A percentile compares a stretch with the other conserved stretches of the same genome.
phyloP scores from a whole-genome alignment of 1,140 invertebrate genomes.

The Drosophila pectinifera region DNA sequence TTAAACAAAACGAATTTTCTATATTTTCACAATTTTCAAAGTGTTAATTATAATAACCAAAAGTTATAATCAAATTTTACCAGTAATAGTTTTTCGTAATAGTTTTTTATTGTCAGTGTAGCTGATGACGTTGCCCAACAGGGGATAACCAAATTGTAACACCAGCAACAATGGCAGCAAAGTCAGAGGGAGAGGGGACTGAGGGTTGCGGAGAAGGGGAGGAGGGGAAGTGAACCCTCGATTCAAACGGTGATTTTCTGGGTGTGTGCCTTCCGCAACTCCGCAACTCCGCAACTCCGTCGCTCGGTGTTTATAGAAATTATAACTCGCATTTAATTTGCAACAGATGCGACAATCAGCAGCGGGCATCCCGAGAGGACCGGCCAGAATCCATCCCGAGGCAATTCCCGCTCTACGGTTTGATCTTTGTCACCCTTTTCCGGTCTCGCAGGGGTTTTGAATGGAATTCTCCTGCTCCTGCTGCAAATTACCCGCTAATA shows the following conservation, averaged over 20 bases:
- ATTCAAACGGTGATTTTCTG: conserved; percentile 73
- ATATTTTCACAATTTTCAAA: too few species aligned
- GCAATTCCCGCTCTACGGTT: conserved; percentile 63
- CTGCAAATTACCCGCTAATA: conserved; percentile 83
- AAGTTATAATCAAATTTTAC: too few species aligned
- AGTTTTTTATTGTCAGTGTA: neutral
- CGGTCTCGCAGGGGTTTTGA: conserved; percentile 18
- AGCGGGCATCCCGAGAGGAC: conserved; percentile 42
- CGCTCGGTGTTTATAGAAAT: conserved; percentile 74
- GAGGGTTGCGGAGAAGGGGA: neutral
- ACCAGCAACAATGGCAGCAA: conserved; percentile 67
- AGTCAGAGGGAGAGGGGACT: conserved; percentile 36
- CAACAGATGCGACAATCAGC: conserved; percentile 83
- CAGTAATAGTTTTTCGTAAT: too few species aligned
- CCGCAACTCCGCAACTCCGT: neutral
- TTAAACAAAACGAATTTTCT: too few species aligned
- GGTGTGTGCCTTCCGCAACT: conserved; percentile 44
- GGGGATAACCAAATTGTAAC: conserved; percentile 76
- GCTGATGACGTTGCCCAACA: conserved; percentile 41
- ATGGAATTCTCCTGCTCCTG: conserved; percentile 52
- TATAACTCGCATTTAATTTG: conserved; percentile 85
- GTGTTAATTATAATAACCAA: too few species aligned
- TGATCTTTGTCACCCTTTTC: conserved; percentile 78
- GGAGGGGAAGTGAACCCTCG: conserved; percentile 59
- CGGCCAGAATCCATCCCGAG: conserved; percentile 26